Percentiles rank a stretch among this genome's conserved stretches.
Conservation (phyloP, 2,113 vertebrate genomes). For the Bucco capensis region DNA sequence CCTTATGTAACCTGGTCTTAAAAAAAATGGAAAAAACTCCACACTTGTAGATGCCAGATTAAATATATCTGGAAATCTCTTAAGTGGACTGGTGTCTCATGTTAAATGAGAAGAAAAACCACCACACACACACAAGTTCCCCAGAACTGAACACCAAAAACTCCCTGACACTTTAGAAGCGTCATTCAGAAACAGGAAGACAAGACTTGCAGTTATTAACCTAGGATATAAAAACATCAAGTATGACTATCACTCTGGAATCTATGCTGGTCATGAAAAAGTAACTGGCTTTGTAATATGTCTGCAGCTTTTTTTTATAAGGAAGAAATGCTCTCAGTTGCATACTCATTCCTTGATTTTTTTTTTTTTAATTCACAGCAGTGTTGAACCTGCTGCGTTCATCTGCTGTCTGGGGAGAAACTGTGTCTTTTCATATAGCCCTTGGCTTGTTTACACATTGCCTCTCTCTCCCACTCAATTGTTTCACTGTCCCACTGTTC, state of each 20-base stretch:
- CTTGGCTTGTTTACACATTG: background rate
- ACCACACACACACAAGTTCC: background rate
- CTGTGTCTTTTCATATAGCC: background rate
- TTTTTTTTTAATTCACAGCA: background rate
- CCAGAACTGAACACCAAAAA: background rate
- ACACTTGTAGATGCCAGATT: background rate
- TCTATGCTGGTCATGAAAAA: background rate
- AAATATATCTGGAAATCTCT: background rate
- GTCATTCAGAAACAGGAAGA: background rate
- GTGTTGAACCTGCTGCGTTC: background rate
- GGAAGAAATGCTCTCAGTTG: background rate
- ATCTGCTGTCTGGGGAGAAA: background rate
- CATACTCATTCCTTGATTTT: background rate
- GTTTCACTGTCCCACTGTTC: background rate
- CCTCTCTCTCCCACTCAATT: background rate
- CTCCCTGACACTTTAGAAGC: background rate
- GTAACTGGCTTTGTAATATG: fast-evolving
- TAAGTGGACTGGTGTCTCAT: background rate
- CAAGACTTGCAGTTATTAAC: background rate
- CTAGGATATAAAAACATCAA: background rate
- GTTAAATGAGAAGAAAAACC: background rate
- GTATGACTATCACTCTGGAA: background rate
- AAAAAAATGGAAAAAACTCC: background rate
- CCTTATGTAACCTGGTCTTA: background rate
- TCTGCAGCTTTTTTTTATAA: background rate